Percentiles rank a stretch among this genome's conserved stretches.
Evolutionary conservation across 2,888 invertebrate species (phyloP).

Genomic region (Chrysolina americana): DNA sequence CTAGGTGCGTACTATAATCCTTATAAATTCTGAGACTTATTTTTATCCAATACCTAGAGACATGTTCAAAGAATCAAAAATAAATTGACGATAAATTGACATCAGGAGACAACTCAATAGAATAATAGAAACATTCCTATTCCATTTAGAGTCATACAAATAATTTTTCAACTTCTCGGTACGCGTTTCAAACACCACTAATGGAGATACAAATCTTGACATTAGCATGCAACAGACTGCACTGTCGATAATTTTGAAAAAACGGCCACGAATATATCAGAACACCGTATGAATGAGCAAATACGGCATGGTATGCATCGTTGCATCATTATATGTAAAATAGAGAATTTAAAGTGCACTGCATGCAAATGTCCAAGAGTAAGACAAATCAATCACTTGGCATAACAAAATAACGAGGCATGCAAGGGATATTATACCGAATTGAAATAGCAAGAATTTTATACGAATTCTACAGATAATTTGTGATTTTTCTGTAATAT

Average conservation of each 20-base stretch:
- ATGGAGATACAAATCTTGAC: conserved; percentile 37
- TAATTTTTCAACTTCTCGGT: conserved; percentile 12
- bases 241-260: conserved; percentile 37
- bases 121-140: conserved; percentile 3
- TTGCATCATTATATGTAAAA: conserved; percentile 40
- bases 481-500: no score
- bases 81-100: neutral
- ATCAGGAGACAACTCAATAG: neutral
- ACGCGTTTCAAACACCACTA: conserved; percentile 10
- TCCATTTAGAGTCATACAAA: neutral
- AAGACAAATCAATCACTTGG: conserved; percentile 37
- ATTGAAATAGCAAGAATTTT: no score
- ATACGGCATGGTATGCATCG: conserved; percentile 15
- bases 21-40: no score
- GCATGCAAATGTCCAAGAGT: conserved; percentile 41
- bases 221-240: conserved; percentile 35
- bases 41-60: no score
- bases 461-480: no score
- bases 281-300: conserved; percentile 39
- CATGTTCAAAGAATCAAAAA: no score
- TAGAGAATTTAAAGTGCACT: conserved; percentile 39
- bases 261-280: conserved; percentile 33
- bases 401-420: conserved; percentile 39
- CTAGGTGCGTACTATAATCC: no score
- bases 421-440: neutral